Evolutionary conservation across 2,113 vertebrate species (phyloP).

Genomic region (Tiliqua scincoides): DNA sequence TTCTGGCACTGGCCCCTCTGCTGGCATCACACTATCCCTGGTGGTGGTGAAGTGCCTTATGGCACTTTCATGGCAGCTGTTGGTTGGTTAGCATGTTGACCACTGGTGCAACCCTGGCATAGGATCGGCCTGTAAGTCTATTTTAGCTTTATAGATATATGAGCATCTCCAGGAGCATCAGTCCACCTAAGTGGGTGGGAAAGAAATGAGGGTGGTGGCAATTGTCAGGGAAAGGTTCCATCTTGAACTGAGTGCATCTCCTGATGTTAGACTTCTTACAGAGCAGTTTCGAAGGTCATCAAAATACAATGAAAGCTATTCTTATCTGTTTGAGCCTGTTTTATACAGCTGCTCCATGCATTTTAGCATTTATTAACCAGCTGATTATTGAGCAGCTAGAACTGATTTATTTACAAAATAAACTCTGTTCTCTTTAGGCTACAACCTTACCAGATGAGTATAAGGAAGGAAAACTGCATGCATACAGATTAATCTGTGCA

Average conservation of each 20-base stretch:
- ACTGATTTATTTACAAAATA: constrained; percentile 39
- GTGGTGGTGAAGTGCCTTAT: too few relatives aligned
- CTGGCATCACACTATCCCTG: too few relatives aligned
- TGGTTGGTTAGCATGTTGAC: too few relatives aligned
- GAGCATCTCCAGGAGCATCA: background rate
- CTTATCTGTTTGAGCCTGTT: background rate
- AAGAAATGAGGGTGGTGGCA: background rate
- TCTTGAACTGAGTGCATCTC: background rate
- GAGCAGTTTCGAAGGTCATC: background rate
- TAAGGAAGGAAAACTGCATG: constrained; percentile 94
- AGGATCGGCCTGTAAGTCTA: too few relatives aligned
- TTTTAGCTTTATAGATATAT: background rate
- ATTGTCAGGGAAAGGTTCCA: background rate
- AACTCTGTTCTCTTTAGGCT: constrained; percentile 77
- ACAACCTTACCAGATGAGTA: constrained; percentile 89
- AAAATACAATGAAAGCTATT: too few relatives aligned
- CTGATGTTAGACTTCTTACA: background rate
- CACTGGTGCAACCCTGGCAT: too few relatives aligned
- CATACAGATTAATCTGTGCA: constrained; percentile 93
- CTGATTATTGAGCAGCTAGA: constrained; percentile 30
- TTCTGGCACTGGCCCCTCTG: too few relatives aligned
- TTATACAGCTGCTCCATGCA: background rate
- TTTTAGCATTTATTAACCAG: constrained; percentile 1
- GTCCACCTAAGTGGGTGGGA: background rate
- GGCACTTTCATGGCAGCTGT: too few relatives aligned